Conservation (phyloP, 2,797 vertebrate genomes). For the Amblyopsis hoosieri region DNA sequence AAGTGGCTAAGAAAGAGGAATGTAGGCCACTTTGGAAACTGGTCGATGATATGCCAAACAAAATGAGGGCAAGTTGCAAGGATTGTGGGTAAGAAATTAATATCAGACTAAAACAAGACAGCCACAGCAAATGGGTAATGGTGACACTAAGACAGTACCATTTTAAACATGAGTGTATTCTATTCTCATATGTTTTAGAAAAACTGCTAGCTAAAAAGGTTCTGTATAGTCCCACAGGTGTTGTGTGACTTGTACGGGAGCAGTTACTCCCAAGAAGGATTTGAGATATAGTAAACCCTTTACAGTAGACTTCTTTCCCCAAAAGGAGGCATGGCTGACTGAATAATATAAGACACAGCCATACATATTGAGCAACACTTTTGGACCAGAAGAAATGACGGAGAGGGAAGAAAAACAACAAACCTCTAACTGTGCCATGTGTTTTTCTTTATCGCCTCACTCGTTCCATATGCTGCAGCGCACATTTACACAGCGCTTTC, state of each 20-base stretch:
- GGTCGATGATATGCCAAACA: conserved; percentile 50
- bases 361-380: conserved; percentile 46
- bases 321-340: too few species aligned
- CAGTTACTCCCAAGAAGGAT: too few species aligned
- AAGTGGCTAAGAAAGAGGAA: conserved; percentile 40
- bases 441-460: conserved; percentile 34
- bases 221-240: too few species aligned
- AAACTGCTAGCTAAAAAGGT: too few species aligned
- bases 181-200: background rate
- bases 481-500: conserved; percentile 18
- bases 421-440: conserved; percentile 40
- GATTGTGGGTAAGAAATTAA: conserved; percentile 48
- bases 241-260: too few species aligned
- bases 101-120: conserved; percentile 21
- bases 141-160: background rate
- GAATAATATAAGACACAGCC: conserved; percentile 3
- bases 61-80: conserved; percentile 67
- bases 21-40: conserved; percentile 67
- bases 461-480: conserved; percentile 26
- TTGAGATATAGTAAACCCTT: too few species aligned
- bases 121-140: conserved; percentile 6
- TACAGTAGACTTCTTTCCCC: too few species aligned
- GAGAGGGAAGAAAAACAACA: conserved; percentile 34
- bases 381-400: conserved; percentile 33
- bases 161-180: background rate